Evolutionary conservation across 2,113 vertebrate species (phyloP), one percentile per base, ranked within the genome.

Genomic region (Psephotus haematonotus): DNA sequence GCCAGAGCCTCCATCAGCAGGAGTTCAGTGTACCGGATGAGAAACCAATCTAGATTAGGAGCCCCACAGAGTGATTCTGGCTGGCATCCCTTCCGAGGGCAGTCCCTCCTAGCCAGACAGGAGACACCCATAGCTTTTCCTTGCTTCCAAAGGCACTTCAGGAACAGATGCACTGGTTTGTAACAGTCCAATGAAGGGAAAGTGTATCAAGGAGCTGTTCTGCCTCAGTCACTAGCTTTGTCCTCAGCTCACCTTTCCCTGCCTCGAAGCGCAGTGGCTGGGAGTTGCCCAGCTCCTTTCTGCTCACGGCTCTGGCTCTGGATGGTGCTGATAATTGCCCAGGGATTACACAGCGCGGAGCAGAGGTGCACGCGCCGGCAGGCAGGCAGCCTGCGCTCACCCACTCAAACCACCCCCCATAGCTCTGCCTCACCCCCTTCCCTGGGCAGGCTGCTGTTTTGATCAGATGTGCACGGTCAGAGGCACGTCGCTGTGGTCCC

Each of bases 211-310:
- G 65, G 72, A 93, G 53, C 82, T 52, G 9, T 17, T 52, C 13
- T 35, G 44, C 28, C 59, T 57, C 67, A 53, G 69, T 4, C 71
- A 6, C 52, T 52, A 5, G 29, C 70, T 85, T 24, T 91, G 63
- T 74, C 94, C 95, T 95, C 71, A 88, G 71, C 79, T 95, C 87
- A 93, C 94, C 92, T 86, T 23, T 17, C 16, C 50, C 15, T 63
- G 35, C 77, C 86, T 87, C 2, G 0, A 2, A 81, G 92, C 33
- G 0, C 46, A 2, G 4, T 17, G 37, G 78, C 65, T 68, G 82
- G 90, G 64, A 74, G 76, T 70, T 6, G 0, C 90, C 43, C 82
- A 68, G 85, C 52, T 83, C 89, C 71, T 3, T 29, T 4, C 33
- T 1, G 82, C 86, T 88, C 52, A 6, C 9, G 0, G 10, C 35